These are phyloP conservation scores for Sebastes baramenuke DNA, from an alignment of 2,797 vertebrate species.

Conservation along the genomic window DNA sequence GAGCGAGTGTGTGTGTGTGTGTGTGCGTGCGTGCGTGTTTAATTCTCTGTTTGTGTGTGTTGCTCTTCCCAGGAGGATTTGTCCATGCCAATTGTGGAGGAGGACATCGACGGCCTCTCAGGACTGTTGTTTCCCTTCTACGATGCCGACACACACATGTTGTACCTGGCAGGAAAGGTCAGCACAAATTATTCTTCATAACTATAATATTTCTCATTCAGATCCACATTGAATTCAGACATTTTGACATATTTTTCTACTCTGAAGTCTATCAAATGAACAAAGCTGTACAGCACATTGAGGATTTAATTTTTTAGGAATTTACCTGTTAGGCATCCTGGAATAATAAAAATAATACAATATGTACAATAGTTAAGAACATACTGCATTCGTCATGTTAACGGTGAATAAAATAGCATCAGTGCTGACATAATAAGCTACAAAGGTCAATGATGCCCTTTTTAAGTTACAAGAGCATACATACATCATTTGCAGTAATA, in stretches of 20 bases:
- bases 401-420: too few relatives aligned
- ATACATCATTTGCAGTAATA: not conserved
- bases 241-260: not conserved
- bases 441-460: not conserved
- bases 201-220: not conserved
- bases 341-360: too few relatives aligned
- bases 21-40: slow-evolving; percentile 13
- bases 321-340: not conserved
- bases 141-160: slow-evolving; percentile 96
- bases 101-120: slow-evolving; percentile 97
- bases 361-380: too few relatives aligned
- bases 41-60: slow-evolving; percentile 30
- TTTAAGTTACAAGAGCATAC: not conserved
- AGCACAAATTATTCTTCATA: not conserved
- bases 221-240: not conserved
- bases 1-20: slow-evolving; percentile 18
- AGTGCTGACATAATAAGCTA: too few relatives aligned
- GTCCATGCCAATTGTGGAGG: slow-evolving; percentile 93
- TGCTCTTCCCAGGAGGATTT: slow-evolving; percentile 89
- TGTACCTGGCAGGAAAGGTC: slow-evolving; percentile 98
- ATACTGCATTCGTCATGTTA: too few relatives aligned
- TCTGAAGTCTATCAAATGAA: not conserved
- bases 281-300: not conserved
- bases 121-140: slow-evolving; percentile 97
- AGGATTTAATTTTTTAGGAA: not conserved